Base-by-base conservation (phyloP, 1,140 invertebrate species). In the Contarinia nasturtii region DNA sequence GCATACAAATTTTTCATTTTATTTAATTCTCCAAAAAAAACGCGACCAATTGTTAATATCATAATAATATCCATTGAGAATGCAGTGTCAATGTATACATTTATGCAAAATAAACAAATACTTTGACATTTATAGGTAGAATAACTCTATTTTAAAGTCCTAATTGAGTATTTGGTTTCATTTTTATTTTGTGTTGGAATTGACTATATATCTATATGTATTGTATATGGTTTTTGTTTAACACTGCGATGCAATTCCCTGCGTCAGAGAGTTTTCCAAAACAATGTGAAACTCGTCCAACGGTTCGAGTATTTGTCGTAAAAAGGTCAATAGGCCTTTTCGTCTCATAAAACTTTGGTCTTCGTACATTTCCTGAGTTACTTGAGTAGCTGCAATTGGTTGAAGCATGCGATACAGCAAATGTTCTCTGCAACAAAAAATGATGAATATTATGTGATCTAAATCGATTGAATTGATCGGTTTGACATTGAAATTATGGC, bases 321-420 rank as follows among this genome's bases (percentile, higher is more conserved):
- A 73, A 66, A 93, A 94, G 50, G 81, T 86, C 33, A 90, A 72
- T 33, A 93, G 70, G 47, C 77, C 77, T 42, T 79, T 71, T 58
- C 90, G 87, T 46, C 91, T 73, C 22, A 98, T 66, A 65, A 98
- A 97, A 42, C 91, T 94, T 51, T 82, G 76, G 57, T 95, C 91
- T 60, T 97, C 92, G 56, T 94, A 98, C 87, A 97, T 91, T 56
- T 92, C 86, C 3, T 69, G 61, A 1, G 91, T 93, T 1, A 88
- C 77, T 44, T 86, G 79, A 14, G 84, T 84, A 50, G 79, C 69
- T 3, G 89, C 80, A 75, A 97, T 83, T 22, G 88, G 80, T 17
- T 81, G 75, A 14, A 97, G 66, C 73, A 95, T 86, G 49, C 82
- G 75, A 57, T 92, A 86, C 47, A 98, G 68, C 57, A 90, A 75